phyloP scores from a whole-genome alignment of 2,888 invertebrate genomes.

The Actias luna region DNA sequence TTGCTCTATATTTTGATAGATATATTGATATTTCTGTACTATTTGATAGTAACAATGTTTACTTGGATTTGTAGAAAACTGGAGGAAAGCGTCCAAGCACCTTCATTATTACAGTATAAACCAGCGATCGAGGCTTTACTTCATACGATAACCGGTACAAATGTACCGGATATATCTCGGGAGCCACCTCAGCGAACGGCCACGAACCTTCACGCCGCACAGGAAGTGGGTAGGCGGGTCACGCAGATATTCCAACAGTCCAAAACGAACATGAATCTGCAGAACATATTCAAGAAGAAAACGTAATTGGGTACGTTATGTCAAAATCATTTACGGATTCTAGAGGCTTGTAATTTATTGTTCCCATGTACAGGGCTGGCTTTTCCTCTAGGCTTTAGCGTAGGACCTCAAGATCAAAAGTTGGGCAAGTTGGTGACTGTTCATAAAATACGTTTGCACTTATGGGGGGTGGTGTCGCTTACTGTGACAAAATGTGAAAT shows the following conservation, averaged over 20 bases:
- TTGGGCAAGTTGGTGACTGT: too few relatives aligned
- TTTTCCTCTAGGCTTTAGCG: too few relatives aligned
- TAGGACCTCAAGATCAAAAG: too few relatives aligned
- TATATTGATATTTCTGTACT: neutral
- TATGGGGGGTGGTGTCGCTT: too few relatives aligned
- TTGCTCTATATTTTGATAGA: too few relatives aligned
- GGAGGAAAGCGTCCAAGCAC: constrained; percentile 65
- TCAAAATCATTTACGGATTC: neutral
- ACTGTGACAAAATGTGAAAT: too few relatives aligned
- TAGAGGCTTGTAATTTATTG: neutral
- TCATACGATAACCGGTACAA: constrained; percentile 36
- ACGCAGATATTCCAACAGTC: constrained; percentile 76
- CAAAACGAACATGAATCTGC: constrained; percentile 72
- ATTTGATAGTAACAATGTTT: neutral
- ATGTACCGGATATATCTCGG: constrained; percentile 22
- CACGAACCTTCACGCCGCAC: constrained; percentile 61
- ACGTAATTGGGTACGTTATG: constrained; percentile 44
- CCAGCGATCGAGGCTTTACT: constrained; percentile 67
- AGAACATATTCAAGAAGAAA: constrained; percentile 77
- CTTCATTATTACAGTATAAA: constrained; percentile 59
- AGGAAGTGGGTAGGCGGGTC: constrained; percentile 71
- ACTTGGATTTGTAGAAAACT: constrained; percentile 52
- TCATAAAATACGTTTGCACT: too few relatives aligned
- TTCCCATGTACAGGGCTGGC: too few relatives aligned
- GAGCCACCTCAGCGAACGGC: constrained; percentile 42